A percentile compares a stretch with the other conserved stretches of the same genome.
Evolutionary conservation across 2,888 invertebrate species (phyloP).

Genomic region (Tenthredo notha): DNA sequence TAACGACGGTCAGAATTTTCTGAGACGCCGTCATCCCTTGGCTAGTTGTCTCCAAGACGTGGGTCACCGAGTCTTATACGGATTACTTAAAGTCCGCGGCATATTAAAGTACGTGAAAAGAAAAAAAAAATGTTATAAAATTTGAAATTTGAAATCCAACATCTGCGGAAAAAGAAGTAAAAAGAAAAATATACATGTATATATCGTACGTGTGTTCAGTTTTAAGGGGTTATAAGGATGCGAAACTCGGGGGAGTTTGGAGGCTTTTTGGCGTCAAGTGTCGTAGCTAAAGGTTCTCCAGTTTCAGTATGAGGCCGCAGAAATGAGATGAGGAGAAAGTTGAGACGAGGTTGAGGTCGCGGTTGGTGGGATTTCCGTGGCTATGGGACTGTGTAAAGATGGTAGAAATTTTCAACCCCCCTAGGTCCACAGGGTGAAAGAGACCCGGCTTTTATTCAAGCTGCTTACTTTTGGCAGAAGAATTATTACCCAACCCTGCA

Average conservation of each 20-base stretch:
- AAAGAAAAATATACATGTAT: neutral
- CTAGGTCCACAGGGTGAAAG: neutral
- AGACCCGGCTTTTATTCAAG: conserved; percentile 17
- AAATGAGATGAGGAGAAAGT: conserved; percentile 41
- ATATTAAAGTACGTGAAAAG: neutral
- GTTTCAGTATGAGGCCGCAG: conserved; percentile 17
- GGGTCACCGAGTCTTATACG: neutral
- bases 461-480: conserved; percentile 19
- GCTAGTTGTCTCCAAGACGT: neutral
- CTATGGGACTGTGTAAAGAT: conserved; percentile 2
- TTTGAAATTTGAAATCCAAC: neutral
- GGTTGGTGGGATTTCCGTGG: conserved; percentile 18
- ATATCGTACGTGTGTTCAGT: neutral
- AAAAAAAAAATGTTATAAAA: neutral
- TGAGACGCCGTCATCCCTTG: neutral
- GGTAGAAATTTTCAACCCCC: neutral
- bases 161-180: neutral
- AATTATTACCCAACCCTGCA: conserved; percentile 27
- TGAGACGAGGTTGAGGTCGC: conserved; percentile 31
- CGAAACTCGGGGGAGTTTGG: neutral
- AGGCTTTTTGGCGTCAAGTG: conserved; percentile 46
- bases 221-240: conserved; percentile 24
- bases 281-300: conserved; percentile 34
- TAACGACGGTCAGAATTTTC: conserved; percentile 29
- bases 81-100: neutral